Evolutionary conservation across 2,113 vertebrate species (phyloP).

Genomic region (Callocephalon fimbriatum): DNA sequence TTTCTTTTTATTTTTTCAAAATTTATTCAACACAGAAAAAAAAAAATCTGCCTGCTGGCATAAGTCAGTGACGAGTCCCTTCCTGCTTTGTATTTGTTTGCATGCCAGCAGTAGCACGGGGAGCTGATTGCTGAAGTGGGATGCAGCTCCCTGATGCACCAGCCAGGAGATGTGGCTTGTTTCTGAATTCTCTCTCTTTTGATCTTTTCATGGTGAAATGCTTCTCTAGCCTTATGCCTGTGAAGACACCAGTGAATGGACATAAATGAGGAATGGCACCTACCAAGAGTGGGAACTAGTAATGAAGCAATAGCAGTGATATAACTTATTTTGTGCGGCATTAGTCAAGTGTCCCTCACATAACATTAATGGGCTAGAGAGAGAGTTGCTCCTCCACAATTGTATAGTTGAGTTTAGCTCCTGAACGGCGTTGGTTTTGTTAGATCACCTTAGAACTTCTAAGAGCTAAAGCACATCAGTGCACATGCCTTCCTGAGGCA

Average conservation of each 20-base stretch:
- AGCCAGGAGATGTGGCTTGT: not conserved
- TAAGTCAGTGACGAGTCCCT: not conserved
- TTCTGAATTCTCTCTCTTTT: not conserved
- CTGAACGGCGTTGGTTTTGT: not conserved
- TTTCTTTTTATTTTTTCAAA: not conserved
- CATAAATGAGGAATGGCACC: not conserved
- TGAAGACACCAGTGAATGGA: not conserved
- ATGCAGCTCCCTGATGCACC: not conserved
- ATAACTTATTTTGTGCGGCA: not conserved
- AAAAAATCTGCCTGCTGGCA: not conserved
- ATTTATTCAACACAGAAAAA: not conserved
- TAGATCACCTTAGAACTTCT: not conserved
- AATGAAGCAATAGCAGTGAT: not conserved
- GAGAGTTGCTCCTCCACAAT: not conserved
- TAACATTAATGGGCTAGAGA: not conserved
- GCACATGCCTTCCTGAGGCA: not conserved
- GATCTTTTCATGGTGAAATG: not conserved
- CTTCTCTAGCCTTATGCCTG: not conserved
- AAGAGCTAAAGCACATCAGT: not conserved
- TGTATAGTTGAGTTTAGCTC: not conserved
- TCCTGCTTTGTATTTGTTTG: not conserved
- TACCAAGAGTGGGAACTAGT: not conserved
- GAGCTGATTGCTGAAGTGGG: rapidly evolving
- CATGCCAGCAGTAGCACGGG: not conserved
- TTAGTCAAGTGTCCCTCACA: not conserved